Conservation (phyloP, 2,888 invertebrate genomes). For the Leucophora obtusa region DNA sequence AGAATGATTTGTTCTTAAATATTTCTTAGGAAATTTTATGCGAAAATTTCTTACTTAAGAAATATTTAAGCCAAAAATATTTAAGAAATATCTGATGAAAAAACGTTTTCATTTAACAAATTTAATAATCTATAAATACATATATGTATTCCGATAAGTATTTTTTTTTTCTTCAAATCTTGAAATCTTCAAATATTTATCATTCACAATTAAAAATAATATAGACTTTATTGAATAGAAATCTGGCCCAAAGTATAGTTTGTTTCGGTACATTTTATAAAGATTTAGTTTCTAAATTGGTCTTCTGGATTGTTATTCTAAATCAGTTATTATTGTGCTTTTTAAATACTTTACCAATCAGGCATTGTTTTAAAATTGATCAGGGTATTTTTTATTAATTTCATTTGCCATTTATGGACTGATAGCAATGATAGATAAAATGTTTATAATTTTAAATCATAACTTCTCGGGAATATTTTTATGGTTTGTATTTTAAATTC, state of each 20-base stretch:
- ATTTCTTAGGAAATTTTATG: too few relatives aligned
- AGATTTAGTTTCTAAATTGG: neutral
- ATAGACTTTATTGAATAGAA: neutral
- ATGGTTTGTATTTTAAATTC: neutral
- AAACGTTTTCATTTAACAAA: too few relatives aligned
- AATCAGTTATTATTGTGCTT: neutral
- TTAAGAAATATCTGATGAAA: too few relatives aligned
- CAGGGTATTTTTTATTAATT: neutral
- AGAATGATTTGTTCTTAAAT: too few relatives aligned
- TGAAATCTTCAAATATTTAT: too few relatives aligned
- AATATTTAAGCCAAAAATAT: too few relatives aligned
- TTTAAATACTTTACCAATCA: neutral
- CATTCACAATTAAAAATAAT: too few relatives aligned
- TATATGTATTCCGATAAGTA: too few relatives aligned
- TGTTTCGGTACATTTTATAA: neutral
- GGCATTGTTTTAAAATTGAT: neutral
- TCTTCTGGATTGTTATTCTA: constrained; percentile 10
- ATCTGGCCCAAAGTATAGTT: neutral
- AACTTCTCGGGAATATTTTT: neutral
- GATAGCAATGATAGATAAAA: constrained; percentile 1
- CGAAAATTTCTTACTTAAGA: too few relatives aligned
- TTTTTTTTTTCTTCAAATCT: too few relatives aligned
- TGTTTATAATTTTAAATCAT: neutral
- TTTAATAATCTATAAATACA: too few relatives aligned
- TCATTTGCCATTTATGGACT: neutral